Conservation (phyloP, 2,888 invertebrate species). For the Apotomis betuletana region DNA sequence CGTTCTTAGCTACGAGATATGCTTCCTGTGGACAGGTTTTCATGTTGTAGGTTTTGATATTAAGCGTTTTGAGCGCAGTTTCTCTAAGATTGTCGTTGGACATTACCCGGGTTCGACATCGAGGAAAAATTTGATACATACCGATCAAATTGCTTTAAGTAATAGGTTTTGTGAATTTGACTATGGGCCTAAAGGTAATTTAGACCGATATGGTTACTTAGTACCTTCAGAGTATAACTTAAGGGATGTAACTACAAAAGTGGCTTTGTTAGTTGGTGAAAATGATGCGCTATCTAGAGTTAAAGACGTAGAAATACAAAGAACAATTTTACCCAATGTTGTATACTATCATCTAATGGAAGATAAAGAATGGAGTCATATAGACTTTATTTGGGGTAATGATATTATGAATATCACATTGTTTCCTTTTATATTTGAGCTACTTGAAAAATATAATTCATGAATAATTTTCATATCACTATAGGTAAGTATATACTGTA, state of each 20-base stretch:
- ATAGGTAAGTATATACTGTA: too few species aligned
- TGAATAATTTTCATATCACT: too few species aligned
- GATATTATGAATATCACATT: constrained; percentile 55
- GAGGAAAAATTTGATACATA: constrained; percentile 57
- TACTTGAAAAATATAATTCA: too few species aligned
- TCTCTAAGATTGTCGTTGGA: constrained; percentile 46
- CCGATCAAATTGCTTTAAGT: constrained; percentile 50
- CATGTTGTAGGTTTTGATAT: constrained; percentile 41
- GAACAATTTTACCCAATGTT: constrained; percentile 52
- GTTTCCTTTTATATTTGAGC: constrained; percentile 45
- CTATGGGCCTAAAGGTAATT: constrained; percentile 54
- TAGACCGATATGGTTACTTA: constrained; percentile 49
- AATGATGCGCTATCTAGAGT: constrained; percentile 78
- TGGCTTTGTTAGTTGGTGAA: constrained; percentile 70
- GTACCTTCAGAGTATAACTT: constrained; percentile 58
- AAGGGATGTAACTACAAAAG: constrained; percentile 52
- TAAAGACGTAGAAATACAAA: constrained; percentile 49
- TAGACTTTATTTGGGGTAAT: constrained; percentile 55
- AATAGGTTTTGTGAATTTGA: constrained; percentile 57
- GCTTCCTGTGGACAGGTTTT: constrained; percentile 15
- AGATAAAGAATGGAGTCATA: constrained; percentile 53
- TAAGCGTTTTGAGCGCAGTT: constrained; percentile 52
- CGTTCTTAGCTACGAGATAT: constrained; percentile 30
- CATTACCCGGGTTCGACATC: constrained; percentile 61
- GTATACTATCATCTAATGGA: constrained; percentile 51